Evolutionary conservation across 2,113 vertebrate species (phyloP), one percentile per base, ranked within the genome.

Genomic region (Cichladusa arquata): DNA sequence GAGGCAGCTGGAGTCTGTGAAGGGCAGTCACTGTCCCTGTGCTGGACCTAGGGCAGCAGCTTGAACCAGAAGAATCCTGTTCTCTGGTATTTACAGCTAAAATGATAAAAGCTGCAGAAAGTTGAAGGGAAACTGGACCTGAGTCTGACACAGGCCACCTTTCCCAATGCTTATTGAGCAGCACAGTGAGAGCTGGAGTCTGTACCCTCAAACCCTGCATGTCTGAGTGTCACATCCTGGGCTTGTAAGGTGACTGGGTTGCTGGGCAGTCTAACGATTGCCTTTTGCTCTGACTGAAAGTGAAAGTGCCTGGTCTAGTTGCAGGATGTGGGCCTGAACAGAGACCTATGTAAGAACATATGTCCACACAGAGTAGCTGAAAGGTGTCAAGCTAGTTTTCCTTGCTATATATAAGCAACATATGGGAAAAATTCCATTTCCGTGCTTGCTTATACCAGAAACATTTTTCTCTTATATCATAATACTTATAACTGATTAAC

Each of bases 171-270:
- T 0, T 22, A 3, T 25, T 82, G 61, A 58, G 31, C 70, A 82
- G 29, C 38, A 5, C 20, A 50, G 36, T 2, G 5, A 47, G 18
- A 45, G 24, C 33, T 50, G 1, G 65, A 78, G 86, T 28, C 66
- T 73, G 0, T 34, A 18, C 50, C 34, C 0, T 2, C 66, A 60
- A 25, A 64, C 28, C 19, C 14, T 11, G 3, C 28, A 1, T 20
- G 36, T 48, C n/a, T 53, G 38, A 56, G 17, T 70, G 24, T 16
- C 36, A 58, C 50, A 16, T 23, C 6, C 34, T 50, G 61, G 29
- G 31, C 57, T 76, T 73, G 28, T 40, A 53, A 61, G 28, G 8
- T 84, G 38, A 20, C 18, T 57, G 51, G 33, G 26, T 29, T 91
- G 31, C 47, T 70, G 51, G 16, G 10, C 57, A 77, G 38, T 47